Conservation (phyloP, 2,888 invertebrate genomes). For the Eutolmus rufibarbis region DNA sequence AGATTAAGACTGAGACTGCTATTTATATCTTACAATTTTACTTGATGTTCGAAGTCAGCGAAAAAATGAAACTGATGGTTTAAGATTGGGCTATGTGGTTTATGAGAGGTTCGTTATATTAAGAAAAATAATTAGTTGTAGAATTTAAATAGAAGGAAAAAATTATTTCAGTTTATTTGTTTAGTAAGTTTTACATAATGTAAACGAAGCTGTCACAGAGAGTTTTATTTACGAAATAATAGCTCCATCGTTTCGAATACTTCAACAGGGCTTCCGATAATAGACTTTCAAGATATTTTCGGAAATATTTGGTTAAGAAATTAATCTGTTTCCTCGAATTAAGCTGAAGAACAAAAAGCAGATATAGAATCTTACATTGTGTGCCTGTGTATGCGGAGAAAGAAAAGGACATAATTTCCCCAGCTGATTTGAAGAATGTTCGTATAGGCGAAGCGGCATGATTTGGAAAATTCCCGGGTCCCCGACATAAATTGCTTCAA, state of each 20-base stretch:
- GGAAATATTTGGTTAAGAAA: not conserved
- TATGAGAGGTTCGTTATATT: too few species aligned
- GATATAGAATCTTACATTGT: not conserved
- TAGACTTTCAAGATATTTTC: not conserved
- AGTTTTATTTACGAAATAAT: too few species aligned
- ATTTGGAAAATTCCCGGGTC: not conserved
- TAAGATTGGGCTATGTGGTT: too few species aligned
- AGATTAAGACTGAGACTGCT: too few species aligned
- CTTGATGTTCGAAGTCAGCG: too few species aligned
- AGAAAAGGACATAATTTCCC: constrained; percentile 15
- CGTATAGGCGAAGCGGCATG: not conserved
- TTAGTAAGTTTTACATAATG: too few species aligned
- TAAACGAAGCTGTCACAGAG: too few species aligned
- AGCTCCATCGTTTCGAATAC: not conserved
- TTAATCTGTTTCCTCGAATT: not conserved
- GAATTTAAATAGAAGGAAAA: too few species aligned
- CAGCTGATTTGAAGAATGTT: not conserved
- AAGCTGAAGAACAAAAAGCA: not conserved
- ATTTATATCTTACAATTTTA: too few species aligned
- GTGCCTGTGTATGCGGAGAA: not conserved
- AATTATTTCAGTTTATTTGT: too few species aligned
- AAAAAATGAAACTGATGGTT: too few species aligned
- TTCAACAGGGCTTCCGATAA: not conserved
- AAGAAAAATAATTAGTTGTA: too few species aligned
- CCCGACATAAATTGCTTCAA: constrained; percentile 3